Conservation (phyloP, 2,113 vertebrate genomes). For the Pyrgilauda ruficollis region DNA sequence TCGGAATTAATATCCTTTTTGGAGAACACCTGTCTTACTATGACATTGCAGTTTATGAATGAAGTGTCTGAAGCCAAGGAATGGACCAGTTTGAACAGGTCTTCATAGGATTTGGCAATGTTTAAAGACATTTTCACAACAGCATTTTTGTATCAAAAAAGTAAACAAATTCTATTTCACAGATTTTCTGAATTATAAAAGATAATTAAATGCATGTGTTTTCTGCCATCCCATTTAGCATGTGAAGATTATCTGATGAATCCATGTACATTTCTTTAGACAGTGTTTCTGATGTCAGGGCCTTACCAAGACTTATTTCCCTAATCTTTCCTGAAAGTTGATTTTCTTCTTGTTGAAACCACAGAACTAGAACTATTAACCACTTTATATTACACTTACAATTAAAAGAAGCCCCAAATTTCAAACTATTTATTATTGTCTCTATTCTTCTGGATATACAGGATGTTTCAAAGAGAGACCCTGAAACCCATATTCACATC, state of each 20-base stretch:
- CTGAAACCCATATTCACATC: not conserved
- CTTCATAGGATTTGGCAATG: not conserved
- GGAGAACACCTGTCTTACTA: not conserved
- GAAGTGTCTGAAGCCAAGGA: not conserved
- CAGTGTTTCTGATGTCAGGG: not conserved
- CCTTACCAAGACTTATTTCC: not conserved
- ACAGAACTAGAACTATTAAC: not conserved
- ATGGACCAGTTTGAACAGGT: not conserved
- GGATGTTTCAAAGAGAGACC: not conserved
- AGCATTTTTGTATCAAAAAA: not conserved
- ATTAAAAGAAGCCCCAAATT: not conserved
- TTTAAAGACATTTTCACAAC: not conserved
- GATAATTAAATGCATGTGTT: conserved; percentile 3
- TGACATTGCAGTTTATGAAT: not conserved
- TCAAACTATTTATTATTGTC: not conserved
- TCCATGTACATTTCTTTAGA: not conserved
- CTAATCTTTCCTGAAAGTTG: not conserved
- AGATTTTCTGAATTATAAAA: not conserved
- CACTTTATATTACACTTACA: not conserved
- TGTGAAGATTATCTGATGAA: not conserved
- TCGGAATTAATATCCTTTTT: not conserved
- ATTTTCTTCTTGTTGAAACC: not conserved
- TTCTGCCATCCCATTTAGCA: not conserved
- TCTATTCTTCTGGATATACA: not conserved
- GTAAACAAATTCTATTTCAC: not conserved